A percentile compares a stretch with the other conserved stretches of the same genome.
Conservation (phyloP, 2,797 vertebrate genomes). For the Benthosema pterotum region DNA sequence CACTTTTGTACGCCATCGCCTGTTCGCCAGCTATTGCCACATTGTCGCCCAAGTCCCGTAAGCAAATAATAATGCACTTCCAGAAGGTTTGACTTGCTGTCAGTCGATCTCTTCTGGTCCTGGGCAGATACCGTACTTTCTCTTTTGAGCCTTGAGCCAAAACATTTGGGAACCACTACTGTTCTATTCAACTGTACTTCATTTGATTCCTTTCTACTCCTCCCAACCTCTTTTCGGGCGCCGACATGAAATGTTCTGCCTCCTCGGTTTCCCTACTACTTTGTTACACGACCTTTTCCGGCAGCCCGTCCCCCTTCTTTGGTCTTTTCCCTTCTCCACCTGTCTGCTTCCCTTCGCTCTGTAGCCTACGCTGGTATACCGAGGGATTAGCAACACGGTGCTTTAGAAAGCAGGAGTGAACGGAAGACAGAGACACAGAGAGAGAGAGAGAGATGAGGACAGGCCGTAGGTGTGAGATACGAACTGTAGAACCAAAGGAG, state of each 20-base stretch:
- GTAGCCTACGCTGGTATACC: too few relatives aligned
- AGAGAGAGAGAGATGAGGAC: neutral
- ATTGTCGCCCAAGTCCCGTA: too few relatives aligned
- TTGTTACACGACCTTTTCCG: constrained; percentile 1
- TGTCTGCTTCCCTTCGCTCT: neutral
- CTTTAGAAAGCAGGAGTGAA: neutral
- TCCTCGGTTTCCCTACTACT: neutral
- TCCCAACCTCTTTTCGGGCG: neutral
- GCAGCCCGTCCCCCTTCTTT: neutral
- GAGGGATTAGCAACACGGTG: neutral
- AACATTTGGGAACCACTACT: too few relatives aligned
- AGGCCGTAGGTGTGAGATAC: too few relatives aligned
- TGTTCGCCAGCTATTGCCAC: too few relatives aligned
- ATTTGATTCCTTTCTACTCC: constrained; percentile 8
- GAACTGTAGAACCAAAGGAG: too few relatives aligned
- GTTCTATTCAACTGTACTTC: neutral
- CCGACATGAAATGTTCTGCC: neutral
- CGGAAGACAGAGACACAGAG: constrained; percentile 1
- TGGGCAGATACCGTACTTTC: too few relatives aligned
- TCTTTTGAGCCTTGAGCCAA: too few relatives aligned
- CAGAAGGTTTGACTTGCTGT: too few relatives aligned
- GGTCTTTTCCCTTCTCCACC: neutral
- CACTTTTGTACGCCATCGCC: too few relatives aligned
- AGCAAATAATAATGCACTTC: too few relatives aligned
- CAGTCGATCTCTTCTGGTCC: too few relatives aligned